phyloP scores from a whole-genome alignment of 2,113 vertebrate genomes.

The Danionella cerebrum region DNA sequence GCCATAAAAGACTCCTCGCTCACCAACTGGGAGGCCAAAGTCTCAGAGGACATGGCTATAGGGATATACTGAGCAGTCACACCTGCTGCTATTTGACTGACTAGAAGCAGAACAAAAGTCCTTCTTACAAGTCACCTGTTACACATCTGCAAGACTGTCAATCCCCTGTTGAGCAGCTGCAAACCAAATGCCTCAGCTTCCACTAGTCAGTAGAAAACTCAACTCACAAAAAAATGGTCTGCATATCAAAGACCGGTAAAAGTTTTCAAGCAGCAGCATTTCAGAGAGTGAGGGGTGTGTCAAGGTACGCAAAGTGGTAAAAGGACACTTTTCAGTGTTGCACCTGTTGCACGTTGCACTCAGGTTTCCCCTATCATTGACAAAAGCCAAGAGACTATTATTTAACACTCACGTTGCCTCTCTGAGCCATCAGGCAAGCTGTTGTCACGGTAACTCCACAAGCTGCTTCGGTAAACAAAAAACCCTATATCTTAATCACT shows the following conservation, averaged over 20 bases:
- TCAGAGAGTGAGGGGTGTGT: neutral
- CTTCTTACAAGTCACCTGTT: conserved; percentile 45
- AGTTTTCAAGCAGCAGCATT: neutral
- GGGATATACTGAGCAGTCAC: conserved; percentile 19
- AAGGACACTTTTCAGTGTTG: conserved; percentile 16
- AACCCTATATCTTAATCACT: neutral
- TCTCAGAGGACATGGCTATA: neutral
- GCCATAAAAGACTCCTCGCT: neutral
- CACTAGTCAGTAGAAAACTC: too few species aligned
- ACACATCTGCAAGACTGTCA: conserved; percentile 42
- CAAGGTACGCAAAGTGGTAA: conserved; percentile 1
- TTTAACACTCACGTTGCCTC: conserved; percentile 17
- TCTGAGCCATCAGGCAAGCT: neutral
- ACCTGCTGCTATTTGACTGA: conserved; percentile 16
- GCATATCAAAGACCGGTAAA: neutral
- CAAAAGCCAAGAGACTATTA: conserved; percentile 15
- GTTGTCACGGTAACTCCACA: neutral
- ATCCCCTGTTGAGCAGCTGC: too few species aligned
- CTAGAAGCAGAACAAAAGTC: conserved; percentile 1
- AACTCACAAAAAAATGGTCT: neutral
- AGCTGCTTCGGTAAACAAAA: neutral
- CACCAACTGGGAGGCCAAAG: neutral
- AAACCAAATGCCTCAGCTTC: too few species aligned
- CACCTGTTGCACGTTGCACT: conserved; percentile 36
- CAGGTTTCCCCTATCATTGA: conserved; percentile 31